A percentile compares a stretch with the other conserved stretches of the same genome.
These are phyloP conservation scores for Phrixothrix hirtus DNA, from an alignment of 2,888 invertebrate species.

Conservation along the genomic window DNA sequence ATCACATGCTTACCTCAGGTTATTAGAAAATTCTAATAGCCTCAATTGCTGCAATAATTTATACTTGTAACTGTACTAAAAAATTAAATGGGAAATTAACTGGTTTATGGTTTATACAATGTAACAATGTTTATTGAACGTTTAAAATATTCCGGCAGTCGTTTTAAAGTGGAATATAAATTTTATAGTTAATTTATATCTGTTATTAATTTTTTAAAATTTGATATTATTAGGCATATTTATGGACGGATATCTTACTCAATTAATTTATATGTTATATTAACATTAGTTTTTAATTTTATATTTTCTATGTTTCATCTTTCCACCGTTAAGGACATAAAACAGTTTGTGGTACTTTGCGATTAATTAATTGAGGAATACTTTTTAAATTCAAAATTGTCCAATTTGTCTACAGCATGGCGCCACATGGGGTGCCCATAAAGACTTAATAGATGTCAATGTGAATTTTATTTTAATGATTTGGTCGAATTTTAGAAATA, in stretches of 20 bases:
- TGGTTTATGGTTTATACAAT: no score
- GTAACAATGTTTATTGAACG: no score
- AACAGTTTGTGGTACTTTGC: background rate
- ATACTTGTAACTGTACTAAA: no score
- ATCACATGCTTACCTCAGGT: no score
- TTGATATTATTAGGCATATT: background rate
- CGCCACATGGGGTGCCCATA: conserved; percentile 4
- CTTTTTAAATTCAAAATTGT: conserved; percentile 7
- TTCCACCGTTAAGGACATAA: conserved; percentile 8
- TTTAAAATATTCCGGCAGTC: no score
- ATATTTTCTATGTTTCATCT: background rate
- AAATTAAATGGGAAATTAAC: no score
- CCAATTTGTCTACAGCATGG: conserved; percentile 13
- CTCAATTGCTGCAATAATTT: no score
- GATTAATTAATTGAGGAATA: conserved; percentile 4
- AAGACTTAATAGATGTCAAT: conserved; percentile 1
- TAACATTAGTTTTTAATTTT: background rate
- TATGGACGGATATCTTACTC: background rate
- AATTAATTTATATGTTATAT: background rate
- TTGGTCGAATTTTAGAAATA: no score
- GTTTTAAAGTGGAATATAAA: no score
- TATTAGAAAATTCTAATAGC: no score
- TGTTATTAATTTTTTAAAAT: background rate
- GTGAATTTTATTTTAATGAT: background rate
- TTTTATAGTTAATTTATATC: background rate